These are phyloP conservation scores for Pluvianellus socialis DNA, from an alignment of 2,113 vertebrate genomes.

Conservation along the genomic window DNA sequence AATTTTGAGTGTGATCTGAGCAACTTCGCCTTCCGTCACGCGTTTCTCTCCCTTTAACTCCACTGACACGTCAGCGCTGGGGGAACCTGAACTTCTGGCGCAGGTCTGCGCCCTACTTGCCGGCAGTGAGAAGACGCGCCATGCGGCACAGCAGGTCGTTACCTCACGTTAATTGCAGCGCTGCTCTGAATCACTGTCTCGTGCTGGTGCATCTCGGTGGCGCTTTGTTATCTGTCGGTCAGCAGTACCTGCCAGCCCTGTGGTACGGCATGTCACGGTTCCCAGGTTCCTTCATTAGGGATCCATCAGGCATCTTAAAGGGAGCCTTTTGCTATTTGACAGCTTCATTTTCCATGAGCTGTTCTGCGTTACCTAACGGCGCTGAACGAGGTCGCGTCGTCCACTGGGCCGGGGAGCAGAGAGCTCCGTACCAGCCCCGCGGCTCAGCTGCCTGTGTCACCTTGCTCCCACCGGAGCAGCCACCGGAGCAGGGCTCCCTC, in stretches of 20 bases:
- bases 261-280: neutral
- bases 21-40: neutral
- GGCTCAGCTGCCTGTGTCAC: neutral
- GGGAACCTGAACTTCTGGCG: neutral
- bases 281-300: neutral
- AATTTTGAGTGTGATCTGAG: neutral
- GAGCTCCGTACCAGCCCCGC: neutral
- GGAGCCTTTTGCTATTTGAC: neutral
- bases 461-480: accelerated
- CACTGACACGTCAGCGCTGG: accelerated
- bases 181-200: neutral
- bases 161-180: neutral
- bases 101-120: neutral
- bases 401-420: neutral
- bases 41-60: neutral
- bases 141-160: neutral
- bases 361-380: neutral
- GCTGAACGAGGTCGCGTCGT: accelerated
- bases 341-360: neutral
- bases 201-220: neutral
- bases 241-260: neutral
- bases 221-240: neutral
- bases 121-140: neutral
- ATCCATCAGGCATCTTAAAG: neutral
- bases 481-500: accelerated